Conservation (phyloP, 2,113 vertebrate species). For the Arizona elegans region DNA sequence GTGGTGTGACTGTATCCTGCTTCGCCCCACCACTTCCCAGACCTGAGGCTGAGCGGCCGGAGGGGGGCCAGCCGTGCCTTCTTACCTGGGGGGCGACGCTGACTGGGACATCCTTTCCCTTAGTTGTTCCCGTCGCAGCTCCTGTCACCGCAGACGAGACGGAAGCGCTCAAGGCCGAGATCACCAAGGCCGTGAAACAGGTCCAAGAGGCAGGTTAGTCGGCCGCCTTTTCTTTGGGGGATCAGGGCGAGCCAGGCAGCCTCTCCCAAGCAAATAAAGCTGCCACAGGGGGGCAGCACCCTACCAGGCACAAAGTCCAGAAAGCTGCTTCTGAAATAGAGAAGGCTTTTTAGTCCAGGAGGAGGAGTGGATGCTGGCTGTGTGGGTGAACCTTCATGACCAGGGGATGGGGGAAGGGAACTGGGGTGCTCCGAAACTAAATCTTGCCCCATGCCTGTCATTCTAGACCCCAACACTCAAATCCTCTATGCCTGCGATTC, state of each 20-base stretch:
- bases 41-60: not conserved
- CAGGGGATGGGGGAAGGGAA: too few relatives aligned
- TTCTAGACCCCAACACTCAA: constrained; percentile 91
- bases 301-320: not conserved
- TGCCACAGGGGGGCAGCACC: not conserved
- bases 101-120: not conserved
- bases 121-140: constrained; percentile 86
- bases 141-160: constrained; percentile 89
- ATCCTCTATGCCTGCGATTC: constrained; percentile 96
- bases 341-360: not conserved
- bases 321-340: not conserved
- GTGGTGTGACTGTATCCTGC: not conserved
- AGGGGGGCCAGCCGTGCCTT: not conserved
- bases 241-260: not conserved
- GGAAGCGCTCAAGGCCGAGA: constrained; percentile 93
- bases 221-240: not conserved
- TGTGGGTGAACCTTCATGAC: not conserved
- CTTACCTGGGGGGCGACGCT: not conserved
- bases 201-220: constrained; percentile 90
- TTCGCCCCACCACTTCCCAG: not conserved
- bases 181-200: constrained; percentile 94
- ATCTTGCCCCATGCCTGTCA: not conserved
- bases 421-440: not conserved
- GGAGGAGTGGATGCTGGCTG: not conserved
- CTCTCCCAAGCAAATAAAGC: not conserved